Percentiles rank a stretch among this genome's conserved stretches.
phyloP scores from a whole-genome alignment of 64 coral and sea anemone genomes.

The Porites australiensis region DNA sequence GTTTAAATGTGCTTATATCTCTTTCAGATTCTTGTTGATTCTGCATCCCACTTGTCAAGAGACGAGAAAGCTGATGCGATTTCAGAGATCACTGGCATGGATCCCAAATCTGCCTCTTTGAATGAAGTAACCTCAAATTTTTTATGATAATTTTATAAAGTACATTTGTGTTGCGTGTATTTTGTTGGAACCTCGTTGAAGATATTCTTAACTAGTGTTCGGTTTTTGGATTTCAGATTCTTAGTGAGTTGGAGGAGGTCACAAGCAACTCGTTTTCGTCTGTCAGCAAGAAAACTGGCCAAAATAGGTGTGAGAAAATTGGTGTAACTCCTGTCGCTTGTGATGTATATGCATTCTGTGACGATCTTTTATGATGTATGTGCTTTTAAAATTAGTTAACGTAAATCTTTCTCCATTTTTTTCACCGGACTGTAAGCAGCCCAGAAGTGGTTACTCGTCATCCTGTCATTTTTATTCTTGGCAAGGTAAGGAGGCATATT shows the following conservation, averaged over 20 bases:
- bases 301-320: neutral
- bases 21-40: constrained; percentile 74
- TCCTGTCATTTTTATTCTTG: constrained; percentile 87
- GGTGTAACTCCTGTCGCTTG: neutral
- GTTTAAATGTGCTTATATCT: neutral
- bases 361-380: neutral
- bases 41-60: constrained; percentile 50
- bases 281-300: neutral
- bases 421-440: neutral
- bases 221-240: neutral
- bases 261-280: neutral
- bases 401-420: neutral
- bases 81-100: constrained; percentile 69
- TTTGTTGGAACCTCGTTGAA: neutral
- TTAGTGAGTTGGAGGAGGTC: constrained; percentile 13
- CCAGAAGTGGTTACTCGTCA: constrained; percentile 55
- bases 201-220: neutral
- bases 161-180: too few species aligned
- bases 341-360: neutral
- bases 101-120: constrained; percentile 12
- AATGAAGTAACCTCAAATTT: constrained; percentile 35
- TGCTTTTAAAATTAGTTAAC: neutral
- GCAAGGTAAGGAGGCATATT: constrained; percentile 49
- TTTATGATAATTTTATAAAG: neutral
- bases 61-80: constrained; percentile 56